Conservation (phyloP, 2,113 vertebrate genomes). For the Ophiodon elongatus region DNA sequence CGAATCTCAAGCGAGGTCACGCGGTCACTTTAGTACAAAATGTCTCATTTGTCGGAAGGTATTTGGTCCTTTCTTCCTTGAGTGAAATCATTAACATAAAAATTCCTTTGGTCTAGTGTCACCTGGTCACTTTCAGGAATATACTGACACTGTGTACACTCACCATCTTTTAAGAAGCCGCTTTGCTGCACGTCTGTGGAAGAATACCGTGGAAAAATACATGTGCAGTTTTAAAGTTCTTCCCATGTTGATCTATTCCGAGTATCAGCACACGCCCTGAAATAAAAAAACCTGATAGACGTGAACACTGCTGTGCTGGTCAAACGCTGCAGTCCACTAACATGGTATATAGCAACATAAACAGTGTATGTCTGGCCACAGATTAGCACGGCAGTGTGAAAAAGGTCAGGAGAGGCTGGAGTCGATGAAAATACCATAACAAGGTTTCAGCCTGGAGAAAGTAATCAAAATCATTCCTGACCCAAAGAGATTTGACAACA, state of each 20-base stretch:
- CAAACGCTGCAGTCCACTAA: slow-evolving; percentile 14
- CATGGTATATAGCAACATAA: slow-evolving; percentile 38
- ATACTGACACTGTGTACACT: slow-evolving; percentile 22
- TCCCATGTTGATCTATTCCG: neutral
- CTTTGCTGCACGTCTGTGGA: neutral
- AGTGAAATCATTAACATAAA: slow-evolving; percentile 68
- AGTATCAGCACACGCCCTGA: slow-evolving; percentile 15
- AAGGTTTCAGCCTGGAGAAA: slow-evolving; percentile 40
- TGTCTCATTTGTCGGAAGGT: slow-evolving; percentile 42
- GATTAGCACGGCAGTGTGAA: slow-evolving; percentile 33
- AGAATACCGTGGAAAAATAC: slow-evolving; percentile 4
- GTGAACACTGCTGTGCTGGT: slow-evolving; percentile 25
- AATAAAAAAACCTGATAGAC: slow-evolving; percentile 22
- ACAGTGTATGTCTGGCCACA: slow-evolving; percentile 24
- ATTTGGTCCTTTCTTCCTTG: slow-evolving; percentile 48
- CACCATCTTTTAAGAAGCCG: slow-evolving; percentile 8
- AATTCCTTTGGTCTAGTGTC: slow-evolving; percentile 53
- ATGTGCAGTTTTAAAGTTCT: neutral
- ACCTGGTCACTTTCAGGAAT: slow-evolving; percentile 37
- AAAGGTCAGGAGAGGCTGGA: slow-evolving; percentile 17
- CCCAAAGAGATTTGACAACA: slow-evolving; percentile 24
- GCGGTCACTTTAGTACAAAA: slow-evolving; percentile 10
- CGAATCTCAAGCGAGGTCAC: neutral
- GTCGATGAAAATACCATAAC: slow-evolving; percentile 48
- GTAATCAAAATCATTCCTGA: slow-evolving; percentile 40